Base-by-base conservation (phyloP, 2,113 vertebrate genomes). In the Myiopsitta monachus region DNA sequence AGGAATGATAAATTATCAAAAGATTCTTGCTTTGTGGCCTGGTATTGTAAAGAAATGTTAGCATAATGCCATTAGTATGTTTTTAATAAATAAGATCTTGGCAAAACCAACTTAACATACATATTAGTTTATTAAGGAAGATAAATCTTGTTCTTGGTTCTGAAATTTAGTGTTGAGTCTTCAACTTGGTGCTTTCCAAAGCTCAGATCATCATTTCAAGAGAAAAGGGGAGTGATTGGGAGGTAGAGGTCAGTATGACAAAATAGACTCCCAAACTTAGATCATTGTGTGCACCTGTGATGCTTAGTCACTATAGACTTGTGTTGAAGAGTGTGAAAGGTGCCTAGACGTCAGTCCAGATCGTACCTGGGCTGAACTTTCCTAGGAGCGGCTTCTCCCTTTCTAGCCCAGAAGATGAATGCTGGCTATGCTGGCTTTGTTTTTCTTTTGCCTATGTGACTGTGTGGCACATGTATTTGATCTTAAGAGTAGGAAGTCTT, bases 21-120 rank as follows among this genome's bases (percentile, higher is more conserved):
- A 46, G 11, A 31, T 31, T 75, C 63, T 8, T 78, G 18, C 82
- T 67, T 86, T 90, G 27, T 61, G 27, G 43, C 14, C 3, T 43
- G 3, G 7, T 55, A 54, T 44, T 22, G 3, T 54, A 39, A 70
- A 54, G 47, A 72, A 62, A 2, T 3, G 2, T 62, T 84, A 62
- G 55, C 0, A 0, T 74, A 46, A 61, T 81, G 6, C 15, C 38
- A 49, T 54, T 66, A 72, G 14, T 68, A 64, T 24, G 22, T 33
- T 75, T 88, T 63, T 33, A 70, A 23, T 16, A 43, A 62, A 62
- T 24, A 82, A 41, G 23, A 62, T 70, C 15, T 77, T 70, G 64
- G 4, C 23, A 77, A 81, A 83, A 83, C 3, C 13, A 5, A 41
- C 30, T 43, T 47, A 47, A 30, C 0, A 0, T 38, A 10, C 1